Percentiles rank a stretch among this genome's conserved stretches.
Evolutionary conservation across 2,113 vertebrate species (phyloP).

Genomic region (Pomatostomus ruficeps): DNA sequence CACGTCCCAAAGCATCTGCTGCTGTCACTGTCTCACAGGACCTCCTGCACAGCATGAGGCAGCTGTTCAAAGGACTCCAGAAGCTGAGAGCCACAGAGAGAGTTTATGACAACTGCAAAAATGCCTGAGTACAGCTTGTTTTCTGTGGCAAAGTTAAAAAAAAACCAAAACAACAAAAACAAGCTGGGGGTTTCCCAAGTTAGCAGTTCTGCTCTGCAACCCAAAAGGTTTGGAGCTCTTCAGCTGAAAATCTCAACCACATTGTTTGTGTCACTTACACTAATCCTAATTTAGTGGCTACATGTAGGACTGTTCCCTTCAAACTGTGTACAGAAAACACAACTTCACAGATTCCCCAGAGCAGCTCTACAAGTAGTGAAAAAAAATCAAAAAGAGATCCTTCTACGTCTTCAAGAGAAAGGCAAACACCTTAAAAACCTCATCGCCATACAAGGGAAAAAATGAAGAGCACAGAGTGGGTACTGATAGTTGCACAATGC

Average conservation of each 20-base stretch:
- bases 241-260: not conserved
- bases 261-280: not conserved
- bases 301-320: not conserved
- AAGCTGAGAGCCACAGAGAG: not conserved
- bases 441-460: constrained; percentile 51
- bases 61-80: not conserved
- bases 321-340: not conserved
- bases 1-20: not conserved
- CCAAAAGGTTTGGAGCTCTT: not conserved
- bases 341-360: rapidly evolving
- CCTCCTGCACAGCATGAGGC: not conserved
- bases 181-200: not conserved
- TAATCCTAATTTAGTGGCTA: not conserved
- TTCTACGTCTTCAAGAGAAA: not conserved
- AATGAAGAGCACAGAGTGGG: not conserved
- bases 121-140: not conserved
- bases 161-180: not conserved
- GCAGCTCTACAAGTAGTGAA: not conserved
- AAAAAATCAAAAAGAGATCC: not conserved
- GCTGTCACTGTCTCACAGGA: not conserved
- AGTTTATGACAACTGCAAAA: not conserved
- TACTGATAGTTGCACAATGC: not conserved
- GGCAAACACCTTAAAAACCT: constrained; percentile 15
- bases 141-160: not conserved
- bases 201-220: not conserved